A percentile compares a stretch with the other conserved stretches of the same genome.
These are phyloP conservation scores for Bostrychus sinensis DNA, from an alignment of 2,113 vertebrate genomes.

Conservation along the genomic window DNA sequence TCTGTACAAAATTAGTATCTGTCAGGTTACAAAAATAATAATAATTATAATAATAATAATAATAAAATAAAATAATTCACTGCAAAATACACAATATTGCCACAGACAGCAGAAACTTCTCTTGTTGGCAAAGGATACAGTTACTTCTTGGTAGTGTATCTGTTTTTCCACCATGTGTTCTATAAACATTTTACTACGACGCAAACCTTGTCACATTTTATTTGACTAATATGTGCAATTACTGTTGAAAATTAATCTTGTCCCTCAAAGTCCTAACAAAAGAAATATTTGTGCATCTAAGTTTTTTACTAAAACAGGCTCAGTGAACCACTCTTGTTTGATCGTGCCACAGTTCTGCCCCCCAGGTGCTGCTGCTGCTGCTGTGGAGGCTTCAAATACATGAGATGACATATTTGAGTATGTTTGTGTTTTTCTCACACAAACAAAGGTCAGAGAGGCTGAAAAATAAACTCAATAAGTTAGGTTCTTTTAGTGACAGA, in stretches of 20 bases:
- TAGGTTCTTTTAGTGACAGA: neutral
- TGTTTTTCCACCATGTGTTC: no score
- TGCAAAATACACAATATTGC: no score
- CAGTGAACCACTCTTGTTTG: slow-evolving; percentile 45
- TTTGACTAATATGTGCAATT: no score
- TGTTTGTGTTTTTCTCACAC: neutral
- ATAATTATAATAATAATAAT: no score
- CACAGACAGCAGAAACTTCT: no score
- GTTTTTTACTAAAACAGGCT: slow-evolving; percentile 26
- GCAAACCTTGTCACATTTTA: no score
- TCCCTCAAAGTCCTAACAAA: neutral
- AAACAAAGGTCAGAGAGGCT: neutral
- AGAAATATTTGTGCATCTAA: slow-evolving; percentile 3
- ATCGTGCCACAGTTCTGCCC: slow-evolving; percentile 33
- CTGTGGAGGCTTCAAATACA: slow-evolving; percentile 28
- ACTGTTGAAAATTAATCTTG: no score
- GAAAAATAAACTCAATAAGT: neutral
- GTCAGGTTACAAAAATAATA: no score
- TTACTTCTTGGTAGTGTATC: neutral
- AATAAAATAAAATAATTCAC: no score
- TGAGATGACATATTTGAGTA: slow-evolving; percentile 9
- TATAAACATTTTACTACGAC: no score
- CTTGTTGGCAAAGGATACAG: neutral
- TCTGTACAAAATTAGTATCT: no score
- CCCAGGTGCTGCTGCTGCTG: slow-evolving; percentile 5